A percentile compares a stretch with the other conserved stretches of the same genome.
Evolutionary conservation across 2,113 vertebrate species (phyloP).

Genomic region (zebrafish (Danio rerio)): GRCz12tu NC_133196.1:4461501-4462000

Average conservation of each 20-base stretch:
- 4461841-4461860: not conserved
- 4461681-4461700: not conserved
- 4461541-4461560: no score
- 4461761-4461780: not conserved
- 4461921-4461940: not conserved
- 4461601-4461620: not conserved
- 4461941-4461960: not conserved
- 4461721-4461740: not conserved
- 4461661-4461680: not conserved
- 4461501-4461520: no score
- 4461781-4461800: not conserved
- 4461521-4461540: no score
- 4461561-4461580: no score
- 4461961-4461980: not conserved
- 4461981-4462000: not conserved
- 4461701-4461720: not conserved
- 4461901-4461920: constrained; percentile 25
- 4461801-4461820: not conserved
- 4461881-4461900: not conserved
- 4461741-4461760: not conserved
- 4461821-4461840: constrained; percentile 5
- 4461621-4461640: not conserved
- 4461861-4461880: not conserved
- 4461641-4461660: no score
- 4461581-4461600: not conserved